Evolutionary conservation across 2,113 vertebrate species (phyloP).

Genomic region (Bos indicus): DNA sequence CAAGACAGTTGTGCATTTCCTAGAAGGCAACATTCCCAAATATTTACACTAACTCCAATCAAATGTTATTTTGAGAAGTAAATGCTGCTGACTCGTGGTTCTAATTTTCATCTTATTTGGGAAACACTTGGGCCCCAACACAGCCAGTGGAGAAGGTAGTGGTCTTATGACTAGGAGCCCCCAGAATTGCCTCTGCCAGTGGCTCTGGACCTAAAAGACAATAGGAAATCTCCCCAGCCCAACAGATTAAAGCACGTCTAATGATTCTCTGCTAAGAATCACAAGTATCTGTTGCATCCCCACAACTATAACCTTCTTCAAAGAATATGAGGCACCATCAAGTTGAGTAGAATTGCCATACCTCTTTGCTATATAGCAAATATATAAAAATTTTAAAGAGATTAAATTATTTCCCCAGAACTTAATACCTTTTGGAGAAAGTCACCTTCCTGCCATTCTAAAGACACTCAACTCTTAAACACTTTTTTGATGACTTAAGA

Average conservation of each 20-base stretch:
- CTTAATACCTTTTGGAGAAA: background rate
- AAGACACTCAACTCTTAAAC: background rate
- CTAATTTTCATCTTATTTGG: conserved; percentile 3
- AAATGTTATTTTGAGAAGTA: conserved; percentile 28
- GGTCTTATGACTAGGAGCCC: background rate
- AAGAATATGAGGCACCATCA: background rate
- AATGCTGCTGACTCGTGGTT: conserved; percentile 8
- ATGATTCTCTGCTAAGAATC: background rate
- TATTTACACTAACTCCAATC: conserved; percentile 41
- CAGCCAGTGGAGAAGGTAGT: background rate
- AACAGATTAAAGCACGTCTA: background rate
- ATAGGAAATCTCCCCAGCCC: background rate
- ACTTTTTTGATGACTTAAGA: background rate
- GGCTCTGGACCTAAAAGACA: background rate
- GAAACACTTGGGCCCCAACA: background rate
- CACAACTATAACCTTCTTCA: background rate
- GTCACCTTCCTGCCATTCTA: background rate
- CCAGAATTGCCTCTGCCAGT: background rate
- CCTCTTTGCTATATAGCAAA: background rate
- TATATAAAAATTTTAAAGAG: background rate
- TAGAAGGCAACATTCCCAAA: conserved; percentile 19
- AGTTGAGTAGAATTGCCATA: background rate
- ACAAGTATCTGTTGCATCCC: background rate
- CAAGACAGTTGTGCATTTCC: conserved; percentile 3
- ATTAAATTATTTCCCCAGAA: background rate